phyloP scores from a whole-genome alignment of 2,797 vertebrate genomes.

The Gastrophryne carolinensis region DNA sequence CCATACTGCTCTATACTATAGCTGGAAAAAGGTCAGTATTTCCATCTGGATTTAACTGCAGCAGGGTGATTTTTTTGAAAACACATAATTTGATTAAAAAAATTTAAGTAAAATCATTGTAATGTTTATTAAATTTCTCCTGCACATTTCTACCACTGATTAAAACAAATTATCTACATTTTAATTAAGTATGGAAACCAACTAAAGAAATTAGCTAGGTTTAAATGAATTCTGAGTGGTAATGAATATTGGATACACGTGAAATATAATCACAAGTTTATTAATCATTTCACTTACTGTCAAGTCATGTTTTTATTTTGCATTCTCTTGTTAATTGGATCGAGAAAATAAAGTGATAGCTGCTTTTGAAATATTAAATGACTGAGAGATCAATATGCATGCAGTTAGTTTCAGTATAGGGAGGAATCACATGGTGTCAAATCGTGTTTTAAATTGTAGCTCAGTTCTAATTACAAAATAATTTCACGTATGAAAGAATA shows the following conservation, averaged over 20 bases:
- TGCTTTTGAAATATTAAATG: background rate
- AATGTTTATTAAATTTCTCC: conserved; percentile 15
- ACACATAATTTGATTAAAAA: background rate
- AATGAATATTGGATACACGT: background rate
- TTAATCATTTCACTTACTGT: background rate
- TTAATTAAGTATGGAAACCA: background rate
- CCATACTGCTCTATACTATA: background rate
- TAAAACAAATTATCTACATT: background rate
- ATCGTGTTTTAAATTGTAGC: too few relatives aligned
- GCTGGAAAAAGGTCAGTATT: background rate
- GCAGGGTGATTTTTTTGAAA: too few relatives aligned
- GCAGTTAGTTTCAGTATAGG: background rate
- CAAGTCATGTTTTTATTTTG: background rate
- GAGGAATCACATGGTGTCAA: too few relatives aligned
- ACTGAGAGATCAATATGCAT: background rate
- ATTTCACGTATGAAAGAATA: too few relatives aligned
- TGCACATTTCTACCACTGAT: background rate
- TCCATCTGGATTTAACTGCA: background rate
- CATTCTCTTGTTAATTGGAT: background rate
- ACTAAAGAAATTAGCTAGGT: background rate
- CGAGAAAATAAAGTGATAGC: background rate
- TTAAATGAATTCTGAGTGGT: background rate
- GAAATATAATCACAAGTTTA: background rate
- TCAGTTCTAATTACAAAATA: too few relatives aligned
- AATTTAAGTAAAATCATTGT: background rate